Evolutionary conservation across 2,888 invertebrate species (phyloP).

Genomic region (Cheilosia vulpina): DNA sequence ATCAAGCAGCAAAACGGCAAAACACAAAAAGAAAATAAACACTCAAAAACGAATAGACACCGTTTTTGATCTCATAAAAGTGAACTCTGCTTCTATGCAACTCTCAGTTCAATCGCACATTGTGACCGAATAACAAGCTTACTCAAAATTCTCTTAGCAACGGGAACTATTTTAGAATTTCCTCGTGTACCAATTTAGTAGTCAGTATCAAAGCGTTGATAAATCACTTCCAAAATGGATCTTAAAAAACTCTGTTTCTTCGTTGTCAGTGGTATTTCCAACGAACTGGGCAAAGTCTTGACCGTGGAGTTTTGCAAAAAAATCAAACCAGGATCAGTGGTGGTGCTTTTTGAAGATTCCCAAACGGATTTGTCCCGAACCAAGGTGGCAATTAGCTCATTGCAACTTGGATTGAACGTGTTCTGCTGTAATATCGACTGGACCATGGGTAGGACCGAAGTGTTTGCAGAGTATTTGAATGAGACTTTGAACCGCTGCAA

Average conservation of each 20-base stretch:
- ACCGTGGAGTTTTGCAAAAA: constrained; percentile 88
- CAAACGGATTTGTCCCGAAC: constrained; percentile 87
- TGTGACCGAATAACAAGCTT: constrained; percentile 22
- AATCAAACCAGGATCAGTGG: constrained; percentile 88
- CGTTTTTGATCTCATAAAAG: constrained; percentile 55
- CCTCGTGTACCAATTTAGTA: constrained; percentile 16
- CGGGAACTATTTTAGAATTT: constrained; percentile 9
- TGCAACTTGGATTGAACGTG: constrained; percentile 85
- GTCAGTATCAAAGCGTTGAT: too few relatives aligned
- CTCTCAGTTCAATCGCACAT: constrained; percentile 54
- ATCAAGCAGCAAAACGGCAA: constrained; percentile 12
- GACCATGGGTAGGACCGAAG: constrained; percentile 50
- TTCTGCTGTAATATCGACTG: constrained; percentile 76
- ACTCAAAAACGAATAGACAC: constrained; percentile 1
- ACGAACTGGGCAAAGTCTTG: constrained; percentile 92
- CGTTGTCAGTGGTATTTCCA: constrained; percentile 93
- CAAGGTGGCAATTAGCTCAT: constrained; percentile 84
- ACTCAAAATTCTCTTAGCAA: constrained; percentile 41
- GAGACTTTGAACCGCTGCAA: constrained; percentile 62
- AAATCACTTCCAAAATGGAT: constrained; percentile 82
- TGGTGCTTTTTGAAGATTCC: constrained; percentile 91
- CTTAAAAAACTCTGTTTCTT: constrained; percentile 86
- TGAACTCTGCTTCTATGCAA: constrained; percentile 8
- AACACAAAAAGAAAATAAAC: not conserved
- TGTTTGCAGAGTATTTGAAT: constrained; percentile 75